Evolutionary conservation across 2,888 invertebrate species (phyloP).

Genomic region (Apamea crenata): DNA sequence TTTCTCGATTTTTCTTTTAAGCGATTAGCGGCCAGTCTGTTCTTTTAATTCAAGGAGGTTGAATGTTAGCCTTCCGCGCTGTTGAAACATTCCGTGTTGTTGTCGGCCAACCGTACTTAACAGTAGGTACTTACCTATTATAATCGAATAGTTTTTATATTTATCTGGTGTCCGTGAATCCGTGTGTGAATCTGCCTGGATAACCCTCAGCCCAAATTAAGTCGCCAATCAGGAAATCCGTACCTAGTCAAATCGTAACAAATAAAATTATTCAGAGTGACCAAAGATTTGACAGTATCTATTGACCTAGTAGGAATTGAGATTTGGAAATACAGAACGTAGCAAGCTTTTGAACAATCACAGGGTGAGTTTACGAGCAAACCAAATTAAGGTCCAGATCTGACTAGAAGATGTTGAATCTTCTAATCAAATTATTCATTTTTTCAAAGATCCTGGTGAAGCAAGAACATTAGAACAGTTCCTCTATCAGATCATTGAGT

Average conservation of each 20-base stretch:
- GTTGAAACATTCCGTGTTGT: constrained; percentile 14
- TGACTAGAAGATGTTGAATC: neutral
- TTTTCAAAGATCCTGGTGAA: neutral
- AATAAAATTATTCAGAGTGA: neutral
- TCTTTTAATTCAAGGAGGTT: constrained; percentile 28
- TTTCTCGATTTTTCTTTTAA: constrained; percentile 49
- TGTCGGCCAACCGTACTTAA: neutral
- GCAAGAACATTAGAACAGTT: neutral
- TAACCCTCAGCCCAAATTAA: neutral
- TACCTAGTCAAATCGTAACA: neutral
- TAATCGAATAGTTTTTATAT: neutral
- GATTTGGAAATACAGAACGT: neutral
- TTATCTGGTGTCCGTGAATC: constrained; percentile 2
- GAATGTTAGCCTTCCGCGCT: constrained; percentile 33
- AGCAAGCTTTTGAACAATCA: neutral
- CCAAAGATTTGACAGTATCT: neutral
- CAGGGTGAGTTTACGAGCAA: neutral
- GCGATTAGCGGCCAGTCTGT: constrained; percentile 19
- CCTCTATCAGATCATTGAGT: neutral
- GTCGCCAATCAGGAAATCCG: neutral
- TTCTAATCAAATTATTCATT: neutral
- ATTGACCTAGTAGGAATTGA: neutral
- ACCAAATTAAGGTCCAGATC: neutral
- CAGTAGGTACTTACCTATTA: too few relatives aligned
- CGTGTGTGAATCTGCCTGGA: neutral